Base-by-base conservation (phyloP, 2,888 invertebrate species). In the Eremobia ochroleuca region DNA sequence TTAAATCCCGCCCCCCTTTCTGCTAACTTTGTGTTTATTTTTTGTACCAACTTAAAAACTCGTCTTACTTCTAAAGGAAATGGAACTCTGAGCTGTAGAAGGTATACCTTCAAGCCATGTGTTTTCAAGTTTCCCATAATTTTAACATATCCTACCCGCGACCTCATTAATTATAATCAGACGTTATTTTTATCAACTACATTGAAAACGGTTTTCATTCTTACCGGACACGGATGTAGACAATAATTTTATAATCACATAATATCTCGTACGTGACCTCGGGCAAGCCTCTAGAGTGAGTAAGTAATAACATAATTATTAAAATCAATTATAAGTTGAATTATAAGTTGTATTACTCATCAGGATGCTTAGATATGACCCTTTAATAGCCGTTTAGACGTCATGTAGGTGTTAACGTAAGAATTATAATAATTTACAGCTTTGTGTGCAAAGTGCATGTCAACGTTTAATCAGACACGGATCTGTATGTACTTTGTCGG, bases 261-360 rank as follows among this genome's bases (percentile, higher is more conserved):
- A n/a, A n/a, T n/a, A n/a, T 72, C 28, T 72, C 9, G 37, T 55
- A 9, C 43, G 6, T n/a, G 62, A 46, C 73, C 81, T 80, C 52
- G 13, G 34, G 9, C 21, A 66, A 58, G 37, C 31, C 31, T 74
- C 34, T 18, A 4, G 4, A 62, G 11, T 67, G 34, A 25, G 13
- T 34, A 55, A 73, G n/a, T 15, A 43, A 74, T 74, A n/a, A 62
- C 11, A 52, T 62, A 72, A 55, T 49, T n/a, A 80, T 58, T 73
- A 34, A 78, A 65, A 73, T 81, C 81, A 81, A 81, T 78, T 73
- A 64, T 46, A n/a, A 37, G 3, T 59, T 34, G 28, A 76, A 68
- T 46, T 5, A 25, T n/a, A n/a, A n/a, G n/a, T n/a, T n/a, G n/a
- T n/a, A 78, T 83, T 68, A 78, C 62, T 83, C 83, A 83, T 78